These are phyloP conservation scores for Patella depressa DNA, from an alignment of 2,888 invertebrate species.

Conservation along the genomic window DNA sequence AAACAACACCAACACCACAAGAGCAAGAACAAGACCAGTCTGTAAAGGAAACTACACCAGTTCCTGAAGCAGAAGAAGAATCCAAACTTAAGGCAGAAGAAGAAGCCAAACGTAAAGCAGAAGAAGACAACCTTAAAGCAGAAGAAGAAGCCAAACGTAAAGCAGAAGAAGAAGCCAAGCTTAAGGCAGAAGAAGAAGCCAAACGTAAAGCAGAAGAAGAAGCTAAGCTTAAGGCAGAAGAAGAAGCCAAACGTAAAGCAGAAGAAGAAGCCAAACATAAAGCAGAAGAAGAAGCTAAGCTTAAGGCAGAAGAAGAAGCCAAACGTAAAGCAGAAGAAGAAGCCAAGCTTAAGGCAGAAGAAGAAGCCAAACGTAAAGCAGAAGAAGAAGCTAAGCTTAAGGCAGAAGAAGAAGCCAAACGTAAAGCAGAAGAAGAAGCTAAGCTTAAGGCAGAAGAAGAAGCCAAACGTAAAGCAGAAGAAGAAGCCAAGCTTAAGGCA, in stretches of 20 bases:
- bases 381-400: too few relatives aligned
- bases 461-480: background rate
- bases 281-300: too few relatives aligned
- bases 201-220: background rate
- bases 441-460: slow-evolving; percentile 13
- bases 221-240: too few relatives aligned
- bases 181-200: background rate
- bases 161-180: background rate
- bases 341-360: too few relatives aligned
- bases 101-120: background rate
- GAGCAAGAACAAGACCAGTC: background rate
- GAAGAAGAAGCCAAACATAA: too few relatives aligned
- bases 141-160: slow-evolving; percentile 15
- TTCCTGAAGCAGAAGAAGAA: slow-evolving; percentile 22
- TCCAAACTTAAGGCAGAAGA: slow-evolving; percentile 18
- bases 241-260: too few relatives aligned
- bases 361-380: too few relatives aligned
- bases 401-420: too few relatives aligned
- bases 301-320: too few relatives aligned
- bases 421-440: too few relatives aligned
- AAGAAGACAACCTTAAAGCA: slow-evolving; percentile 6
- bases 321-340: too few relatives aligned
- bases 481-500: background rate
- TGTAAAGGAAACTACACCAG: slow-evolving; percentile 12
- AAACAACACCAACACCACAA: slow-evolving; percentile 5